These are phyloP conservation scores for Napeogenes inachia DNA, from an alignment of 2,888 invertebrate genomes.

Conservation along the genomic window DNA sequence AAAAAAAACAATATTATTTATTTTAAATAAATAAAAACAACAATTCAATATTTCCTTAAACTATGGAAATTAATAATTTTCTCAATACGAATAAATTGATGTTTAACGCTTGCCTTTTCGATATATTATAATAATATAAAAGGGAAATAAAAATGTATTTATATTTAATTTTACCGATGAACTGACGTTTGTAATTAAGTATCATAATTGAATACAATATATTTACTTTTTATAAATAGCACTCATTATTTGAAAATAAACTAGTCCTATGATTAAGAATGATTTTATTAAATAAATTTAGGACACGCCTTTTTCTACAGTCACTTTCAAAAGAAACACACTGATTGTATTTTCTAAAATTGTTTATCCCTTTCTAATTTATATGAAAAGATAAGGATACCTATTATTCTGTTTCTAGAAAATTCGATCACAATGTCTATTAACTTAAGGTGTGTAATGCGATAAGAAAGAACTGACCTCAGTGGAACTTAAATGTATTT, in stretches of 20 bases:
- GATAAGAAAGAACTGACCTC: conserved; percentile 15
- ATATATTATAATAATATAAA: too few relatives aligned
- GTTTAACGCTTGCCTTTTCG: too few relatives aligned
- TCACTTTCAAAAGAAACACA: neutral
- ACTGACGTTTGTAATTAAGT: too few relatives aligned
- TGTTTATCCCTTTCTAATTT: conserved; percentile 20
- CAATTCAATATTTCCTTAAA: too few relatives aligned
- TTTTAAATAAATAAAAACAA: too few relatives aligned
- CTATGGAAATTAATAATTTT: too few relatives aligned
- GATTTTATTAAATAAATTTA: conserved; percentile 23
- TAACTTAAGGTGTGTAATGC: conserved; percentile 14
- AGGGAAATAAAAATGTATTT: too few relatives aligned
- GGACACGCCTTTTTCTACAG: conserved; percentile 10
- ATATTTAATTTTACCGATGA: too few relatives aligned
- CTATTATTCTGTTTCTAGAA: neutral
- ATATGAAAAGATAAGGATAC: conserved; percentile 7
- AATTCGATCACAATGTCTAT: neutral
- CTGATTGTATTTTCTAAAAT: conserved; percentile 7
- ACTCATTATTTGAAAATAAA: conserved; percentile 20
- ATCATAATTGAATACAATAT: too few relatives aligned
- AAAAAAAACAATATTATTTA: neutral
- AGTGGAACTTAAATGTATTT: conserved; percentile 55
- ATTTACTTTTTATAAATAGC: too few relatives aligned
- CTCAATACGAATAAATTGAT: too few relatives aligned
- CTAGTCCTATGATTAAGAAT: conserved; percentile 54